Base-by-base conservation (phyloP, 2,113 vertebrate genomes). In the Dissostichus mawsoni region DNA sequence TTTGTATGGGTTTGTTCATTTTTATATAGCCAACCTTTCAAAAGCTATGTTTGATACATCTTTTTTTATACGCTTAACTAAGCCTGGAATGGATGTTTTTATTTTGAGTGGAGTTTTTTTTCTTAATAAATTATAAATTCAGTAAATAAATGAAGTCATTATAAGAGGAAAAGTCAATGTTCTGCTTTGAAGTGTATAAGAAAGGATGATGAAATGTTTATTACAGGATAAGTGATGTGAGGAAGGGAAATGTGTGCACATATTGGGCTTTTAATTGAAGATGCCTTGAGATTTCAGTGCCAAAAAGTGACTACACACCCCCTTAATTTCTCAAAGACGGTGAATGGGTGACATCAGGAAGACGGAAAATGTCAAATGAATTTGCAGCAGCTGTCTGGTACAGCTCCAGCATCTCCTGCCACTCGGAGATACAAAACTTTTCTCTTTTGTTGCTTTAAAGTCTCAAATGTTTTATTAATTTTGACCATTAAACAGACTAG, bases 331-430 rank as follows among this genome's bases (percentile, higher is more conserved):
- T 70, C 58, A 58, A 25, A 44, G 13, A 72, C 52, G 41, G 51
- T 67, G 48, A 80, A 62, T 29, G 8, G 25, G 44, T 66, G 53
- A 47, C 52, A 11, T 78, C 86, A 74, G 18, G 2, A 45, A 66
- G 69, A 58, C 25, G 69, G 55, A 80, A 80, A 64, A 68, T 69
- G 50, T 57, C 8, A 59, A 57, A 77, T 25, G 20, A n/a, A 25
- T 65, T 73, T 69, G 65, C 81, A 87, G 65, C 76, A 65, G 93
- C 94, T 95, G 94, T 95, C 94, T 94, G 94, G 93, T 61, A 95
- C 93, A 95, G 93, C 93, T 81, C 50, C 13, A 25, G 76, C 76
- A 11, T 66, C 33, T 51, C 23, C 14, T 2, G 3, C 63, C 51
- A 64, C 52, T 56, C 45, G 48, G 50, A 72, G 18, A 48, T 73